Base-by-base conservation (phyloP, 2,113 vertebrate species). In the Forbesichthys agassizii region DNA sequence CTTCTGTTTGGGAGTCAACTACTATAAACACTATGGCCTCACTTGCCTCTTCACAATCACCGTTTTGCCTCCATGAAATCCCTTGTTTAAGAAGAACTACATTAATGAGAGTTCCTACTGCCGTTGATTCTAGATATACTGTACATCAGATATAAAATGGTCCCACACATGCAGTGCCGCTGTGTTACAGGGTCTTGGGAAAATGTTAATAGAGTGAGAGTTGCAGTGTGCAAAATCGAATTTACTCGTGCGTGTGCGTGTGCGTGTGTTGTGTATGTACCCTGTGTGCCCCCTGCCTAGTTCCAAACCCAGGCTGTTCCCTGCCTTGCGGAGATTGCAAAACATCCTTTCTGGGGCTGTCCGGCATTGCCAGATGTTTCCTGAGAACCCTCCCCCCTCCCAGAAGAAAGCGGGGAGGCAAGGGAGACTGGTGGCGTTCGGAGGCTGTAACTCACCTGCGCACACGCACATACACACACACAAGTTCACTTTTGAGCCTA, bases 291-390 rank as follows among this genome's bases (percentile, higher is more conserved):
- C 78, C 71, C 83, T 73, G 74, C 83, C 67, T 66, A 62, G 13
- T 66, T 69, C 72, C 75, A 61, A 74, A 78, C 78, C 87, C 82
- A 87, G 87, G 92, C 93, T 94, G 69, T 94, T 76, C 82, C 84
- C 84, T 73, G 70, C 77, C 95, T 94, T 95, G 90, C 91, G 92
- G 93, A 92, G 92, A 93, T 94, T 94, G 86, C 61, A 89, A 95
- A 95, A 95, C 94, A 96, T 94, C 95, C 95, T 92, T 89, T 93
- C 90, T 74, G 57, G 82, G 91, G 75, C 89, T 91, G 94, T 94
- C 94, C 91, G 88, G 91, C 90, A 91, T 71, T 93, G 90, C 93
- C 95, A 94, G 95, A 90, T 92, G 92, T 93, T 93, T 93, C 92
- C 91, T 93, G 88, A 75, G 71, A 68, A 42, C 16, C 71, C 80